Conservation (phyloP, 2,888 invertebrate genomes). For the Urechis unicinctus region DNA sequence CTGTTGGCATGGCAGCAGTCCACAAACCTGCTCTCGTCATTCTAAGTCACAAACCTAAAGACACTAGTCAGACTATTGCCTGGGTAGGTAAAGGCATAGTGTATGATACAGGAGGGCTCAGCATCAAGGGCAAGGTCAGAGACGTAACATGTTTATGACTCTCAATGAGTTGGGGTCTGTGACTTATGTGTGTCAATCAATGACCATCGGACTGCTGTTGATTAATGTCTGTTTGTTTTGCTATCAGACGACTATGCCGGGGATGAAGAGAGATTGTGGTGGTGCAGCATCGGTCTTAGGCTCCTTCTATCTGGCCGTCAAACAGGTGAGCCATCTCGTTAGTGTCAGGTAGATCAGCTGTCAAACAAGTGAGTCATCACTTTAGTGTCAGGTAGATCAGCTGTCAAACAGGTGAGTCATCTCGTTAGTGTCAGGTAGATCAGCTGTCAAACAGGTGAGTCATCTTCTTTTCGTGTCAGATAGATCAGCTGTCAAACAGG, state of each 20-base stretch:
- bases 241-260: constrained; percentile 71
- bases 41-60: constrained; percentile 61
- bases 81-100: constrained; percentile 93
- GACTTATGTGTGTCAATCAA: not conserved
- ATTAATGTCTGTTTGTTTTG: not conserved
- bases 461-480: constrained; percentile 85
- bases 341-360: not conserved
- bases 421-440: not conserved
- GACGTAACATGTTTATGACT: not conserved
- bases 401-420: constrained; percentile 58
- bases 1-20: constrained; percentile 73
- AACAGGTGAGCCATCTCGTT: constrained; percentile 46
- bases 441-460: constrained; percentile 65
- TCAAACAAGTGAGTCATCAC: constrained; percentile 77
- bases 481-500: constrained; percentile 64
- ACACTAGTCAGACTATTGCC: constrained; percentile 64
- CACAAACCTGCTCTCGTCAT: constrained; percentile 64
- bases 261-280: constrained; percentile 90
- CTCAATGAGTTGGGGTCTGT: not conserved
- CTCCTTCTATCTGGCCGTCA: constrained; percentile 73
- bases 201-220: not conserved
- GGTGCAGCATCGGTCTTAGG: constrained; percentile 86
- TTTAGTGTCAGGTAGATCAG: constrained; percentile 77
- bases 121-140: constrained; percentile 76
- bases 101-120: constrained; percentile 87